These are phyloP conservation scores for Lagenorhynchus albirostris DNA, from an alignment of 2,113 vertebrate genomes.

Conservation along the genomic window DNA sequence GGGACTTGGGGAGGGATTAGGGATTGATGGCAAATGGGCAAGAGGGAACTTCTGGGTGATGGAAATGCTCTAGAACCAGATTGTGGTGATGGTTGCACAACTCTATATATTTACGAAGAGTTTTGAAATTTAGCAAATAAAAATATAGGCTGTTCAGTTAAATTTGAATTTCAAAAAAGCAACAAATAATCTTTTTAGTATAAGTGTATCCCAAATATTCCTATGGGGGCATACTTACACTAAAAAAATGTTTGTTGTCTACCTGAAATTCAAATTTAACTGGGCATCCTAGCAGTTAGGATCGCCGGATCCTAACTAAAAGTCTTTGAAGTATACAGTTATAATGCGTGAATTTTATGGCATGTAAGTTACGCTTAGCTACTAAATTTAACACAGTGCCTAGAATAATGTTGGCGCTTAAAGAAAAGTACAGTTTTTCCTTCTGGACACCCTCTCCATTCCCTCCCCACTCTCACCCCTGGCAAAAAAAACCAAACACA, in stretches of 20 bases:
- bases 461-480: not conserved
- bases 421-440: not conserved
- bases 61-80: not conserved
- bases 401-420: not conserved
- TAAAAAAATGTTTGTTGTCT: not conserved
- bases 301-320: not conserved
- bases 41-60: not conserved
- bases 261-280: not conserved
- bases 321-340: not conserved
- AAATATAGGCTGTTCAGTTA: not conserved
- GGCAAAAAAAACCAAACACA: not conserved
- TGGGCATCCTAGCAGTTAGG: not conserved
- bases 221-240: not conserved
- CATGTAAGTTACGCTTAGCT: not conserved
- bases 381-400: not conserved
- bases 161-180: not conserved
- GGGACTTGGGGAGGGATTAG: not conserved
- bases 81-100: not conserved
- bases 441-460: not conserved
- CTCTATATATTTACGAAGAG: not conserved
- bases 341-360: not conserved
- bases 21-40: not conserved
- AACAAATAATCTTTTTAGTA: not conserved
- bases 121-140: not conserved
- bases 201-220: not conserved